Evolutionary conservation across 2,797 vertebrate species (phyloP).

Genomic region (Chelidonichthys spinosus): DNA sequence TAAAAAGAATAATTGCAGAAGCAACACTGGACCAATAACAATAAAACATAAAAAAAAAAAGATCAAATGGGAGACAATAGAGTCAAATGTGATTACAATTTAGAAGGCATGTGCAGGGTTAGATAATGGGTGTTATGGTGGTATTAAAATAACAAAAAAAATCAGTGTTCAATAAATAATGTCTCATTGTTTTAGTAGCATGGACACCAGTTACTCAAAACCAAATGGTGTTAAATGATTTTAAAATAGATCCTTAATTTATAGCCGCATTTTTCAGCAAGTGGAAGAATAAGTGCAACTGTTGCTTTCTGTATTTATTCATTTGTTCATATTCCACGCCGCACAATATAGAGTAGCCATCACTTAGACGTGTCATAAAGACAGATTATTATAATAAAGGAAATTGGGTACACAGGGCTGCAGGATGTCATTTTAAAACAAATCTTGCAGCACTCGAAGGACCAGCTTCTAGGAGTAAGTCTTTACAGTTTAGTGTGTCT

Average conservation of each 20-base stretch:
- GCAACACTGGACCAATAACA: background rate
- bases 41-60: background rate
- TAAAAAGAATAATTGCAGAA: background rate
- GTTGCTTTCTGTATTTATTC: conserved; percentile 4
- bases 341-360: conserved; percentile 1
- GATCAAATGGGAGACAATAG: background rate
- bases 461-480: conserved; percentile 1
- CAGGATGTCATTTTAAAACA: conserved; percentile 13
- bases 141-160: conserved; percentile 2
- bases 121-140: background rate
- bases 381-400: conserved; percentile 6
- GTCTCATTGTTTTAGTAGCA: background rate
- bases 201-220: background rate
- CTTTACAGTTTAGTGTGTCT: conserved; percentile 10
- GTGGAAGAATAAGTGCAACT: background rate
- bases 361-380: background rate
- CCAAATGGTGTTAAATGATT: conserved; percentile 11
- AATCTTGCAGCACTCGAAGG: background rate
- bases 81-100: background rate
- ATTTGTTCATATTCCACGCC: conserved; percentile 1
- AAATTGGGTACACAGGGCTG: background rate
- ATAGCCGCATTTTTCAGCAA: background rate
- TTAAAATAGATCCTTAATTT: conserved; percentile 1
- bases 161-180: background rate
- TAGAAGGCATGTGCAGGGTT: background rate